phyloP scores from a whole-genome alignment of 2,888 invertebrate species.

The Meteorus cinctellus region DNA sequence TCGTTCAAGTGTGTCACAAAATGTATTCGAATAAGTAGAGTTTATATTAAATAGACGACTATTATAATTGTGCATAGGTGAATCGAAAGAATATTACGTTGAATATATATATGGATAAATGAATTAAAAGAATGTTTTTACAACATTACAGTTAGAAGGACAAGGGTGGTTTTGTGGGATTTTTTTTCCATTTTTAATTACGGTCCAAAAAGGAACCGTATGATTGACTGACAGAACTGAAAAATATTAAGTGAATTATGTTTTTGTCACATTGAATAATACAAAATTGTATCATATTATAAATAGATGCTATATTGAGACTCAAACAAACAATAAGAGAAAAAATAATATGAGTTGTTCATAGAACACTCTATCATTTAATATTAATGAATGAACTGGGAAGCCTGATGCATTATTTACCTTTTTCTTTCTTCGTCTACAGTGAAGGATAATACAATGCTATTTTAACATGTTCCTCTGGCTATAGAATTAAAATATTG shows the following conservation, averaged over 20 bases:
- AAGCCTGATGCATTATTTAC: slow-evolving; percentile 26
- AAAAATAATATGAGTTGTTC: not conserved
- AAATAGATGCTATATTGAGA: not conserved
- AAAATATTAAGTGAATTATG: slow-evolving; percentile 23
- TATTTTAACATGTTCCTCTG: slow-evolving; percentile 6
- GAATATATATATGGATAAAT: not conserved
- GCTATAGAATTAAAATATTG: slow-evolving; percentile 30
- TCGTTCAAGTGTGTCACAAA: slow-evolving; percentile 22
- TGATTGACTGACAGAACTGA: slow-evolving; percentile 14
- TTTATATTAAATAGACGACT: not conserved
- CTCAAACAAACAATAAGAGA: not conserved
- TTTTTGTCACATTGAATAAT: not conserved
- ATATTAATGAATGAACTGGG: not conserved
- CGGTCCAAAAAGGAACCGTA: not conserved
- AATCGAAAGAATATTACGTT: slow-evolving; percentile 13
- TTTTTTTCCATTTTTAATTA: slow-evolving; percentile 3
- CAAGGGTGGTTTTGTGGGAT: not conserved
- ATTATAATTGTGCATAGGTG: slow-evolving; percentile 20
- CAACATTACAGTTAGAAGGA: slow-evolving; percentile 9
- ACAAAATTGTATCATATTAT: slow-evolving; percentile 5
- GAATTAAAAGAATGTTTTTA: slow-evolving; percentile 28
- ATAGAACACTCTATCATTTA: slow-evolving; percentile 16
- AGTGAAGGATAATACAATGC: not conserved
- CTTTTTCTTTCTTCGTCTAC: slow-evolving; percentile 2
- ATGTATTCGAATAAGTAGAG: slow-evolving; percentile 22